Percentiles rank a stretch among this genome's conserved stretches.
Conservation (phyloP, 2,888 invertebrate species). For the Aleiodes testaceus region DNA sequence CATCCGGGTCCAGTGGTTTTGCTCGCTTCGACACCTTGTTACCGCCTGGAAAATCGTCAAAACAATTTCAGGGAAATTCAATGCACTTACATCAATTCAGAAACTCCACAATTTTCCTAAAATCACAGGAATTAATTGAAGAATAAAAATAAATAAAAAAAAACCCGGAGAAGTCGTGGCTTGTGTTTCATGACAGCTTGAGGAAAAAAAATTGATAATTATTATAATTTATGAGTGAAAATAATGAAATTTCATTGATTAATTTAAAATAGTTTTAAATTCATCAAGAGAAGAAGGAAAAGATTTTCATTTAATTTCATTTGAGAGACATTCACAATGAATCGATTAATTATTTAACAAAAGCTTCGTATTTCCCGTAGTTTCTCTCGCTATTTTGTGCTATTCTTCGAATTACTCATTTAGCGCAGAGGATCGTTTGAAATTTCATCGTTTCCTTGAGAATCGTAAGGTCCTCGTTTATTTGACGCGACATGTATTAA, state of each 20-base stretch:
- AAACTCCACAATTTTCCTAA: constrained; percentile 18
- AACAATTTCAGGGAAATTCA: constrained; percentile 21
- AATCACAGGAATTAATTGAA: neutral
- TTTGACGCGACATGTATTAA: constrained; percentile 29
- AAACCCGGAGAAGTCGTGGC: neutral
- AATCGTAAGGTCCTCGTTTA: constrained; percentile 41
- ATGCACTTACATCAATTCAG: constrained; percentile 13
- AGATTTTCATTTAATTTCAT: constrained; percentile 49
- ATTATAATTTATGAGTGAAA: neutral
- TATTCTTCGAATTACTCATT: constrained; percentile 21
- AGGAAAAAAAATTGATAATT: neutral
- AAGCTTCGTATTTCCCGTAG: constrained; percentile 54
- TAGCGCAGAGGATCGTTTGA: constrained; percentile 33
- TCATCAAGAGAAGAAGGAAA: neutral
- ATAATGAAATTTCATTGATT: neutral
- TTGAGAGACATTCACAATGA: constrained; percentile 49
- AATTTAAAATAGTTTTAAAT: neutral
- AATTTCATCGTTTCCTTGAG: constrained; percentile 39
- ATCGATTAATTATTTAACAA: constrained; percentile 61
- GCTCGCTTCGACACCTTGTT: constrained; percentile 71
- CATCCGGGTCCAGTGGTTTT: constrained; percentile 71
- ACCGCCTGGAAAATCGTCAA: constrained; percentile 39
- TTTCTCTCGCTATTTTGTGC: constrained; percentile 47
- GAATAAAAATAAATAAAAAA: neutral
- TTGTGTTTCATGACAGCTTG: no score